Evolutionary conservation across 2,888 invertebrate species (phyloP).

Genomic region (Phrixothrix hirtus): DNA sequence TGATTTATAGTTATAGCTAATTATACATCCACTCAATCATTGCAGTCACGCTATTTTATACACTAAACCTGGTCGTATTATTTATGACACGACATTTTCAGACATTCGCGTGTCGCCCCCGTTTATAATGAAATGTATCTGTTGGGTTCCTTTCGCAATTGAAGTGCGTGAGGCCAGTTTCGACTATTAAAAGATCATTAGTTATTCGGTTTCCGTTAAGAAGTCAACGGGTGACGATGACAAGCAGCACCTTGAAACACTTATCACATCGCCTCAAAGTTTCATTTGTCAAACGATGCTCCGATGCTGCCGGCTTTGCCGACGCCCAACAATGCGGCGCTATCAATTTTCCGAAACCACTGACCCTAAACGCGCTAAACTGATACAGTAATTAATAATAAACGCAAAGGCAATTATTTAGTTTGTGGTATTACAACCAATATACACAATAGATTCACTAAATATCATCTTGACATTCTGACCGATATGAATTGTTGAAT

Average conservation of each 20-base stretch:
- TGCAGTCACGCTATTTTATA: conserved; percentile 37
- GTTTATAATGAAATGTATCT: conserved; percentile 41
- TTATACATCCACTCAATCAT: conserved; percentile 40
- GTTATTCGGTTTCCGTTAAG: conserved; percentile 40
- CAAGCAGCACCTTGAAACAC: conserved; percentile 37
- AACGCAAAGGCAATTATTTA: conserved; percentile 49
- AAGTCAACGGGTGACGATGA: conserved; percentile 37
- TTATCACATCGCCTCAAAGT: conserved; percentile 35
- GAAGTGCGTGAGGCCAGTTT: conserved; percentile 33
- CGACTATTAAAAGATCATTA: conserved; percentile 51
- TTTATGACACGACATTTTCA: conserved; percentile 39
- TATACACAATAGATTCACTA: conserved; percentile 24
- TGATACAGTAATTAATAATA: conserved; percentile 52
- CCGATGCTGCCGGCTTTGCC: conserved; percentile 38
- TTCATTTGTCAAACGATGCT: conserved; percentile 42
- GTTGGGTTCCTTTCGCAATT: conserved; percentile 29
- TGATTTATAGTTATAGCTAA: conserved; percentile 36
- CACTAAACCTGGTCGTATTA: conserved; percentile 32
- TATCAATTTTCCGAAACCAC: conserved; percentile 39
- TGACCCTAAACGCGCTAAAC: conserved; percentile 44
- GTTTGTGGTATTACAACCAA: conserved; percentile 45
- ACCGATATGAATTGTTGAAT: not conserved
- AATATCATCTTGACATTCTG: not conserved
- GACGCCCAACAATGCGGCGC: conserved; percentile 37
- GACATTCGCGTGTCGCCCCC: conserved; percentile 34